Conservation (phyloP, 1,140 invertebrate species). For the Formica selysi region DNA sequence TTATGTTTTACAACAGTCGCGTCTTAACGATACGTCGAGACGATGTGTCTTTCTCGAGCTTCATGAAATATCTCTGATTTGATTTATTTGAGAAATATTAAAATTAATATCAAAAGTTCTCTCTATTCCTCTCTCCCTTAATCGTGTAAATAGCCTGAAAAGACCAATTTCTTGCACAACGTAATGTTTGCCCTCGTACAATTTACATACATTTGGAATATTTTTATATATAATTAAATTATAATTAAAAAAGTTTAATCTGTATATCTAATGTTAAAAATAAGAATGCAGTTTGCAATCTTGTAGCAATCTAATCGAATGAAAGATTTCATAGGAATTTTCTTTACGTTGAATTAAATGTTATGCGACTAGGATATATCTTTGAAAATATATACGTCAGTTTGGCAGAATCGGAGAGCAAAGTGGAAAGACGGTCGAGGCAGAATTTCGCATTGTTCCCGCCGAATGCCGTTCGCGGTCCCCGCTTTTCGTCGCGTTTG, state of each 20-base stretch:
- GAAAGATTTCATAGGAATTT: background rate
- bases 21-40: background rate
- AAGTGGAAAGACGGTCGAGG: constrained; percentile 8
- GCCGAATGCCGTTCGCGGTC: constrained; percentile 70
- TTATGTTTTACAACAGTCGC: background rate
- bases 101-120: background rate
- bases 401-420: background rate
- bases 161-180: background rate
- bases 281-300: background rate
- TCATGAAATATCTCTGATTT: background rate
- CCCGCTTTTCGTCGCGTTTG: constrained; percentile 85
- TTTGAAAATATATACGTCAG: background rate
- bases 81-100: constrained; percentile 3
- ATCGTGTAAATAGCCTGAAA: background rate
- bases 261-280: background rate
- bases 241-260: background rate
- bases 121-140: too few relatives aligned
- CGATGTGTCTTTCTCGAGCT: background rate
- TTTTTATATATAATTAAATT: background rate
- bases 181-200: background rate
- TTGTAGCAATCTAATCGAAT: background rate
- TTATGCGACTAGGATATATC: background rate
- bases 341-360: background rate
- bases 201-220: constrained; percentile 1
- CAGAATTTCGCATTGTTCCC: constrained; percentile 74